Evolutionary conservation across 1,140 invertebrate genomes (phyloP).

Genomic region (Euborellia annulipes): DNA sequence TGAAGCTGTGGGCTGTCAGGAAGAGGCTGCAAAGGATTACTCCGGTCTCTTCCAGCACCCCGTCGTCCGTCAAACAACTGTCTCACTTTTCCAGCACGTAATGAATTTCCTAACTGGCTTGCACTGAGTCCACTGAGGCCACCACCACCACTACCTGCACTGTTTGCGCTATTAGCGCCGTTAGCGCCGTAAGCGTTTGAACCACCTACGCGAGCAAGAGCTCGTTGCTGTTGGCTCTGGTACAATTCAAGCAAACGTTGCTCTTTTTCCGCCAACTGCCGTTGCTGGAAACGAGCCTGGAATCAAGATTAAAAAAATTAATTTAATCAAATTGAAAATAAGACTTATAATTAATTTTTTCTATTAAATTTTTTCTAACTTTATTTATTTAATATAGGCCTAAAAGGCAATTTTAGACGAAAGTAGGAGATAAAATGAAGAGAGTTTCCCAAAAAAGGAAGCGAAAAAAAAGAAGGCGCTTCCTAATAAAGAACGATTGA

Average conservation of each 20-base stretch:
- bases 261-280: slow-evolving; percentile 53
- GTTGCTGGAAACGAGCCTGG: slow-evolving; percentile 56
- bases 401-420: no score
- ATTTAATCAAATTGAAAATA: no score
- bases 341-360: no score
- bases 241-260: slow-evolving; percentile 50
- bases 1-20: slow-evolving; percentile 26
- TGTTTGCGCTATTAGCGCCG: slow-evolving; percentile 25
- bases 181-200: slow-evolving; percentile 37
- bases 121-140: slow-evolving; percentile 12
- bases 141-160: slow-evolving; percentile 20
- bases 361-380: no score
- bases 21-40: slow-evolving; percentile 60
- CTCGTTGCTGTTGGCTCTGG: slow-evolving; percentile 49
- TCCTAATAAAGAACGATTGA: no score
- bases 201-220: slow-evolving; percentile 43
- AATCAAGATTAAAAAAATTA: no score
- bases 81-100: slow-evolving; percentile 38
- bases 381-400: no score
- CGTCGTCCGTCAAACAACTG: slow-evolving; percentile 67
- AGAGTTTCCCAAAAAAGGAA: no score
- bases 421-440: no score
- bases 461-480: no score
- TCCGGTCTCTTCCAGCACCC: slow-evolving; percentile 55
- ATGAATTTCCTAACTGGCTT: no score